Evolutionary conservation across 2,797 vertebrate species (phyloP), one percentile per base, ranked within the genome.

Genomic region (Catharus ustulatus): DNA sequence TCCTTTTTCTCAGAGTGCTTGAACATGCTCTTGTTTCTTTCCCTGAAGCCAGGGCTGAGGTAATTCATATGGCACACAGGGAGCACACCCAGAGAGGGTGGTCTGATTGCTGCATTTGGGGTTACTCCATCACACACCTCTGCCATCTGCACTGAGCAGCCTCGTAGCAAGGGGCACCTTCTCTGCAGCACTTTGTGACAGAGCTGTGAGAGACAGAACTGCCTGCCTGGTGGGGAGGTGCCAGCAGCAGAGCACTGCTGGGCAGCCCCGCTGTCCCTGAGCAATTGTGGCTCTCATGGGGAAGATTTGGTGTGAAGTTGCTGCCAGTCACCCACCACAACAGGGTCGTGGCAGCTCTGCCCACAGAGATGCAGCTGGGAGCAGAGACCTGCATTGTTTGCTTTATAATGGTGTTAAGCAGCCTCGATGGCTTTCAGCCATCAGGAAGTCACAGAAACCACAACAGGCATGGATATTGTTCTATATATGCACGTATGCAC

Each of bases 341-440:
- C 13, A 36, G 30, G 17, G 7, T 32, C 64, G n/a, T 54, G 30
- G 51, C 59, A 55, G 22, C 24, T 77, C 29, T 76, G 63, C 13
- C 52, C 52, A 43, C 22, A 63, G 62, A 51, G 78, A 36, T 29
- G 67, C 52, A 75, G 29, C 30, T 49, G 61, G 21, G 16, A 23
- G 58, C 48, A 76, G 27, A 57, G 29, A 68, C 29, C 58, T 45
- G 46, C 43, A 22, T 1, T 4, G 0, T 51, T 66, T 58, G 48
- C 36, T 84, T 2, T 2, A 10, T 45, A 24, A 18, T 2, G 9
- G 4, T 77, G 14, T n/a, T 13, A 23, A 4, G 27, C 62, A 74
- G 32, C 26, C 27, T 42, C 0, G 0, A n/a, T 18, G 0, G 3
- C 72, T 49, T 40, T 6, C 8, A 6, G 13, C 3, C 3, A 6